Base-by-base conservation (phyloP, 1,140 invertebrate species). In the Anastatus disparis region DNA sequence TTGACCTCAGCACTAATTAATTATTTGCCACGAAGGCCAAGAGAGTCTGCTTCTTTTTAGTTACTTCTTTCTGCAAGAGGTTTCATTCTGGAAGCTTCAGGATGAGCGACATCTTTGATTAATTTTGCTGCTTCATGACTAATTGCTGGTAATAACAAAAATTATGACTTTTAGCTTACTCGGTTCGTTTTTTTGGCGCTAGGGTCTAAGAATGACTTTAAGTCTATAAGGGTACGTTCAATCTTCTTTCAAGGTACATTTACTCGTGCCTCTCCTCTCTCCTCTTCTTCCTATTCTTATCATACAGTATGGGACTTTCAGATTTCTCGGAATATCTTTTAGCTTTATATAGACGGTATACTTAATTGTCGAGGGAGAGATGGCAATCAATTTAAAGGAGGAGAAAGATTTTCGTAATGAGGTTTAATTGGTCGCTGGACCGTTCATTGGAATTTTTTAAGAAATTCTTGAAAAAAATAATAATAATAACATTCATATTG, bases 141-240 rank as follows among this genome's bases (percentile, higher is more conserved):
- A 66, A 66, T 67, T 67, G 53, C 40, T 40, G 38, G 38, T 67
- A 46, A 67, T 58, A 53, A 67, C 20, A 67, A 58, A 67, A 48
- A 55, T 66, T 50, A 53, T 38, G 48, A 40, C 3, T 29, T 40
- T 55, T 55, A n/a, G n/a, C n/a, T 27, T 8, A 35, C 24, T 31
- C n/a, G n/a, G n/a, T n/a, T n/a, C n/a, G n/a, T n/a, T n/a, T n/a
- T n/a, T n/a, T n/a, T n/a, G n/a, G 48, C 48, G 22, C 59, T 46
- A 15, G 38, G n/a, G 7, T 8, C 15, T 12, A n/a, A n/a, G n/a
- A n/a, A n/a, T n/a, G n/a, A n/a, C n/a, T n/a, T n/a, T n/a, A n/a
- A n/a, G n/a, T n/a, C n/a, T n/a, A n/a, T 22, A 35, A 63, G 29
- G 17, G n/a, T 8, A 6, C 61, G 44, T 50, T 63, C 24, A 42